phyloP scores from a whole-genome alignment of 2,797 vertebrate genomes.

The Myotis pilosus region DNA sequence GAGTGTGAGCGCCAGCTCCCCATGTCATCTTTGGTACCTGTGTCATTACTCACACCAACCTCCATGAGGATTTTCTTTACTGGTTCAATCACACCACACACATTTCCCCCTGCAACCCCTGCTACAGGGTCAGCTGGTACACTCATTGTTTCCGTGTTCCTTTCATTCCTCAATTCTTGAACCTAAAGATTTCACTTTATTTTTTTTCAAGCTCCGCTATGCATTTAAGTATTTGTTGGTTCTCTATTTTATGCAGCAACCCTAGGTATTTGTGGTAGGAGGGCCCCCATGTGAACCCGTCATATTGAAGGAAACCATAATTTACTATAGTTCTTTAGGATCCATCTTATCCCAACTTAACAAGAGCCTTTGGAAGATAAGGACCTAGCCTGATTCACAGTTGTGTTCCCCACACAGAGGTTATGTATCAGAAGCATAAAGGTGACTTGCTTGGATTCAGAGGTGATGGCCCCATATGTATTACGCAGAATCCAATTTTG shows the following conservation, averaged over 20 bases:
- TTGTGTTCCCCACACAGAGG: not conserved
- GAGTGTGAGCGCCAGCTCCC: too few species aligned
- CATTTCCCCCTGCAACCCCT: not conserved
- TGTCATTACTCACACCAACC: too few species aligned
- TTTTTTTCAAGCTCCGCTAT: not conserved
- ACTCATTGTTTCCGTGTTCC: not conserved
- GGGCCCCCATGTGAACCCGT: not conserved
- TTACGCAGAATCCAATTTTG: too few species aligned
- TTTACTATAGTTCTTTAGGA: not conserved
- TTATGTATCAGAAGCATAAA: not conserved
- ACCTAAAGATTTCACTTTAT: constrained; percentile 12
- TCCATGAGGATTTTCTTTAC: not conserved
- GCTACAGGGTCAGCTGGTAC: not conserved
- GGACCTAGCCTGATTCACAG: not conserved
- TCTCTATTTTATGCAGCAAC: not conserved
- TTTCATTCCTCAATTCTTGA: not conserved
- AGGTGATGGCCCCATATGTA: too few species aligned
- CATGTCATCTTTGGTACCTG: too few species aligned
- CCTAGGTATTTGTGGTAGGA: not conserved
- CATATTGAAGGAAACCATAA: not conserved
- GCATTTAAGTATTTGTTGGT: not conserved
- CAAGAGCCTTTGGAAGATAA: not conserved
- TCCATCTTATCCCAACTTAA: not conserved
- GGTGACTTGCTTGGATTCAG: too few species aligned
- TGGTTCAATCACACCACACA: not conserved